Conservation (phyloP, 1,140 invertebrate species). For the Artemia franciscana region DNA sequence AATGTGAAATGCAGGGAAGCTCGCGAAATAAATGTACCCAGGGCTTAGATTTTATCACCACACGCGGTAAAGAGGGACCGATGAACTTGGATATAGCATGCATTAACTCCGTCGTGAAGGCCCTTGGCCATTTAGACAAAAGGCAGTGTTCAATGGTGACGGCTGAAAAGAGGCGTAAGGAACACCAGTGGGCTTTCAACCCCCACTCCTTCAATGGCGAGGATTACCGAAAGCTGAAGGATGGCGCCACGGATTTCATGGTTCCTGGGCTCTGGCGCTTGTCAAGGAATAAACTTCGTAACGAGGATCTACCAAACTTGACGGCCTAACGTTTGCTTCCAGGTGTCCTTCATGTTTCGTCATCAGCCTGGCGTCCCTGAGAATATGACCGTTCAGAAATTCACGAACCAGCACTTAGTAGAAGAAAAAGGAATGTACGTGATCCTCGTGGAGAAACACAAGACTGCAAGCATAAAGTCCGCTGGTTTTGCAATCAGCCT, state of each 20-base stretch:
- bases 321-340: background rate
- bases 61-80: background rate
- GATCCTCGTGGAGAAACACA: background rate
- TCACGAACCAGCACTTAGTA: background rate
- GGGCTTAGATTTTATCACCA: background rate
- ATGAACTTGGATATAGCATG: too few relatives aligned
- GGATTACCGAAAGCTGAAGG: background rate
- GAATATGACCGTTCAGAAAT: background rate
- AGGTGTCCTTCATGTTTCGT: background rate
- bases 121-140: background rate
- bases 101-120: background rate
- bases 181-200: background rate
- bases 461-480: background rate
- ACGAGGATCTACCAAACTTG: background rate
- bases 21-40: background rate
- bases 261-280: background rate
- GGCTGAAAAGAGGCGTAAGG: background rate
- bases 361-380: background rate
- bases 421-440: background rate
- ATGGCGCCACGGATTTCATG: background rate
- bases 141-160: background rate
- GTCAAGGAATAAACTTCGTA: background rate
- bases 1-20: background rate
- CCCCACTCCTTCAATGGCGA: background rate
- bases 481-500: background rate